Base-by-base conservation (phyloP, 2,888 invertebrate species). In the Hypsopygia costalis region DNA sequence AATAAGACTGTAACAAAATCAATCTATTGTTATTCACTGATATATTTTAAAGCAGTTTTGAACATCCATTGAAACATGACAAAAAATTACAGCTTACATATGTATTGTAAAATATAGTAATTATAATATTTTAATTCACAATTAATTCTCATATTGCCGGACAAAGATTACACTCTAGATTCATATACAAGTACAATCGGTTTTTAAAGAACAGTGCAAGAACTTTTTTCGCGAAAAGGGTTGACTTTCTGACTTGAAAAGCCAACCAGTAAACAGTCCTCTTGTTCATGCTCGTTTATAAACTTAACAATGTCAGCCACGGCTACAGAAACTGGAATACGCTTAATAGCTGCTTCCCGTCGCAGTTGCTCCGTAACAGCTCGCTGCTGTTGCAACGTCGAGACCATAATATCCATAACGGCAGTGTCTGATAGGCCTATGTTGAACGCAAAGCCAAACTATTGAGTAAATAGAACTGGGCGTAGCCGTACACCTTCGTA, bases 171-270 rank as follows among this genome's bases (percentile, higher is more conserved):
- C 20, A 38, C 36, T 43, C 9, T 34, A 22, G 43, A 25, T 39
- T 25, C 20, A 39, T 27, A 10, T 28, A 40, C 9, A 9, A 40
- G 9, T 10, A 27, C 12, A 8, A 40, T 30, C 21, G 36, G 44
- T 28, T 47, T 62, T 93, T 95, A 97, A 55, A 97, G 90, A 61
- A 97, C 90, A 61, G 91, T 92, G 88, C 97, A 97, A 45, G 95
- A 94, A 73, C 94, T 96, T 88, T 97, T 97, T 83, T 97, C 97
- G 53, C 97, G 93, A 90, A 97, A 98, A 20, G 98, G 98, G 86
- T 98, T 98, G 9, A 97, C 95, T 76, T 97, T 96, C 76, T 97
- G 97, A 57, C 95, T 96, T 49, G 96, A 94, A 80, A 98, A 98
- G 25, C 98, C 98, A 52, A 96, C 95, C 51, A 98, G 91, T 34